These are phyloP conservation scores for Furcula furcula DNA, from an alignment of 2,888 invertebrate species.

Conservation along the genomic window DNA sequence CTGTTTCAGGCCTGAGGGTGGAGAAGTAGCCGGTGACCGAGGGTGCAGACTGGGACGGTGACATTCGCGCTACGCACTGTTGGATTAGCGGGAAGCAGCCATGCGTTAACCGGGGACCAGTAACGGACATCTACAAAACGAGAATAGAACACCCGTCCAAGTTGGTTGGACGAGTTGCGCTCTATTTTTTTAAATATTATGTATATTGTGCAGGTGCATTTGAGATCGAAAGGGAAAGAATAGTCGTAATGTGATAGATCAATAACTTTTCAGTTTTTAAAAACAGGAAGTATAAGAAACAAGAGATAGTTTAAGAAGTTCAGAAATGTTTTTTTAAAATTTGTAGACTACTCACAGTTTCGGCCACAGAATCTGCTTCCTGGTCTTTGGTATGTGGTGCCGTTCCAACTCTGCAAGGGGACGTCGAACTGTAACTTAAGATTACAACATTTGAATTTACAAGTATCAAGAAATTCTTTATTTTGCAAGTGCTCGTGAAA, in stretches of 20 bases:
- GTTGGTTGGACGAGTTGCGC: neutral
- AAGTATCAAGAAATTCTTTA: neutral
- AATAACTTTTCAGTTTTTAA: too few species aligned
- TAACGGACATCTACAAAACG: slow-evolving; percentile 29
- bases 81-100: slow-evolving; percentile 35
- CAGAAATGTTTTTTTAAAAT: too few species aligned
- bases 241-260: too few species aligned
- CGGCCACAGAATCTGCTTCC: slow-evolving; percentile 44
- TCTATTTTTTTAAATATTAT: neutral
- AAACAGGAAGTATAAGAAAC: too few species aligned
- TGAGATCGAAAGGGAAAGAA: too few species aligned
- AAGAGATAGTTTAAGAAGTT: too few species aligned
- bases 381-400: slow-evolving; percentile 64
- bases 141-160: neutral
- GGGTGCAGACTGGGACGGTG: slow-evolving; percentile 70
- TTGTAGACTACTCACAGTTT: slow-evolving; percentile 35
- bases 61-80: slow-evolving; percentile 50
- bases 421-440: slow-evolving; percentile 76
- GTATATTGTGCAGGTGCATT: too few species aligned
- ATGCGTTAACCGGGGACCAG: slow-evolving; percentile 28
- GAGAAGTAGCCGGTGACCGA: slow-evolving; percentile 36
- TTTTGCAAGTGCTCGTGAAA: neutral
- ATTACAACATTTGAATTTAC: slow-evolving; percentile 12
- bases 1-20: slow-evolving; percentile 39
- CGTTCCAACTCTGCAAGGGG: slow-evolving; percentile 80